Conservation (phyloP, 2,113 vertebrate genomes). For the Labeo rohita region DNA sequence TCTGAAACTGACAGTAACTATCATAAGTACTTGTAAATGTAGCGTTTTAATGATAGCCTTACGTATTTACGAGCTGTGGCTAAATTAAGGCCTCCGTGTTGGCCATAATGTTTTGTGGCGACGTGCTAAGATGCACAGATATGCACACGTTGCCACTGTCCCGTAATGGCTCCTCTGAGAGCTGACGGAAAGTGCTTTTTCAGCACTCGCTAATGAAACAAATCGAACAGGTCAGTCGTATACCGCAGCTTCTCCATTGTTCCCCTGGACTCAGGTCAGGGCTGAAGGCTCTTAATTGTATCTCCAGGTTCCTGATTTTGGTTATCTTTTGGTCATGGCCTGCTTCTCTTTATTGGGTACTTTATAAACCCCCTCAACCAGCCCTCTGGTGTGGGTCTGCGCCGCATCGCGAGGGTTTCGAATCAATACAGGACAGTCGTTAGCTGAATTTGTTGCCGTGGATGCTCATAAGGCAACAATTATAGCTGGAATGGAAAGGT, state of each 20-base stretch:
- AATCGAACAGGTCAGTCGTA: conserved; percentile 89
- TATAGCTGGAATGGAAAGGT: conserved; percentile 69
- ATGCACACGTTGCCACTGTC: conserved; percentile 55
- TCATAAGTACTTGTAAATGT: conserved; percentile 46
- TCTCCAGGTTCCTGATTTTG: conserved; percentile 67
- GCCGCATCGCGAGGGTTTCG: neutral
- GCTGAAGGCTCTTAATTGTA: conserved; percentile 72
- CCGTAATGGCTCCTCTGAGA: conserved; percentile 84
- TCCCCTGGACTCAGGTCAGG: conserved; percentile 66
- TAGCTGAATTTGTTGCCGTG: conserved; percentile 79
- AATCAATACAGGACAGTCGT: conserved; percentile 76
- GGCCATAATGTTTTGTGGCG: conserved; percentile 30
- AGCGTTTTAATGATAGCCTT: conserved; percentile 59
- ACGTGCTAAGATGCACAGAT: conserved; percentile 36
- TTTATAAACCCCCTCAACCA: conserved; percentile 69
- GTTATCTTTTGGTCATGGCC: conserved; percentile 75
- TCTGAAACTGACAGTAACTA: neutral
- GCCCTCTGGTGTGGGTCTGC: conserved; percentile 18
- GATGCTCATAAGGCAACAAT: conserved; percentile 77
- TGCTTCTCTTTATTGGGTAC: conserved; percentile 73
- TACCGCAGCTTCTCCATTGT: conserved; percentile 52
- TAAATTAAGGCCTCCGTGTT: conserved; percentile 24
- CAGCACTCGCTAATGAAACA: conserved; percentile 89
- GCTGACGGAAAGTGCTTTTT: conserved; percentile 85
- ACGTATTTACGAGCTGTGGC: conserved; percentile 59